Evolutionary conservation across 2,888 invertebrate species (phyloP), one percentile per base, ranked within the genome.

Genomic region (Cotesia congregata): DNA sequence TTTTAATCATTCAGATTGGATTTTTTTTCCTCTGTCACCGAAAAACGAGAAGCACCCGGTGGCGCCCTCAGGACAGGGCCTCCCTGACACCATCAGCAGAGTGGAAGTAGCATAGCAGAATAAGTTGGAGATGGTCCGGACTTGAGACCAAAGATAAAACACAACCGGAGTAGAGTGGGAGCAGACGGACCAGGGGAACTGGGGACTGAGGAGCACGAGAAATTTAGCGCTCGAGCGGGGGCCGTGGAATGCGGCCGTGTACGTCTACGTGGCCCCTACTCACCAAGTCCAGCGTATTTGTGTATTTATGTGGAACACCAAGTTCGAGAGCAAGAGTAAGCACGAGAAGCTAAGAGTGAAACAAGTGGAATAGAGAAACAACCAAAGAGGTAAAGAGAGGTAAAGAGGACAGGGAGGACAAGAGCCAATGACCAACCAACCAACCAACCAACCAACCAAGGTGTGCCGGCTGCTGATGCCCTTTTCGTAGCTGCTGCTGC

Each of bases 221-320:
- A 30, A 30, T 30, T 30, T 30, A 30, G 30, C 30, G 30, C 30
- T 50, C 12, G 50, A 50, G 50, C 82, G 84, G 83, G 84, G 85
- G 85, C 85, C 84, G 83, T 86, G 88, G 88, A 88, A 88, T 88
- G 88, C 87, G 87, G 88, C 87, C 88, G 85, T 85, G 86, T 30
- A 30, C 30, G 86, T 84, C 85, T 86, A 84, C 84, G 50, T 50
- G 61, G 83, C 85, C 83, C 83, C 85, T 84, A 85, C 84, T 84
- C 81, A 30, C 30, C 30, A 30, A 30, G 30, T 30, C 30, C 30
- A 30, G 80, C 84, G 87, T 87, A 87, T 87, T 86, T 87, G 87
- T 87, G 87, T 88, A 86, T 88, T 88, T 88, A 88, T 88, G 86
- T 86, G 88, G 86, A 87, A 88, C 87, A 86, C 85, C 83, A 65